phyloP scores from a whole-genome alignment of 1,140 invertebrate genomes.

The Drosophila gunungcola region DNA sequence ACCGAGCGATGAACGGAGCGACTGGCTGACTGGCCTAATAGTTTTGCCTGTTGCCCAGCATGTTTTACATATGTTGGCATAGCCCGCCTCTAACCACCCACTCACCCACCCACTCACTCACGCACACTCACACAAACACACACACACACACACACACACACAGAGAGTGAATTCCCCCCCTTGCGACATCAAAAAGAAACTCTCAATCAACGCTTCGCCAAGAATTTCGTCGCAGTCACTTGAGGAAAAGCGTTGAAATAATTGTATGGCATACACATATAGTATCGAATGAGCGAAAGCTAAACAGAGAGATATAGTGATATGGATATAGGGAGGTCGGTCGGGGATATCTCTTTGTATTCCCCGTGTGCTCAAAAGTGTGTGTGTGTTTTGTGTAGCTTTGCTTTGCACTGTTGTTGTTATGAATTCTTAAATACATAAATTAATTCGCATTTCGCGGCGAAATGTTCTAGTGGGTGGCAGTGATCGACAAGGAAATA shows the following conservation, averaged over 20 bases:
- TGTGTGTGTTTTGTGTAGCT: conserved; percentile 31
- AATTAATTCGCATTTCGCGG: conserved; percentile 69
- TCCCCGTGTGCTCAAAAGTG: conserved; percentile 5
- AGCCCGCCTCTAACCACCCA: neutral
- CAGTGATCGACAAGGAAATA: conserved; percentile 35
- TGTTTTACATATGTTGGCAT: conserved; percentile 55
- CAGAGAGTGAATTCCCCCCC: conserved; percentile 18
- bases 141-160: conserved; percentile 28
- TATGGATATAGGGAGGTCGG: conserved; percentile 3
- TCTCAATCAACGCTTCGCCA: conserved; percentile 78
- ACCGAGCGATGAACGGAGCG: conserved; percentile 27
- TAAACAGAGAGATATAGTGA: conserved; percentile 22
- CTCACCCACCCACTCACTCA: conserved; percentile 4
- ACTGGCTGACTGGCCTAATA: conserved; percentile 52
- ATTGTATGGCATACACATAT: conserved; percentile 27
- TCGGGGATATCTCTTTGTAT: conserved; percentile 5
- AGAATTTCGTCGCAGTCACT: conserved; percentile 73
- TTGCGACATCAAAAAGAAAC: conserved; percentile 69
- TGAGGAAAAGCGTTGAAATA: conserved; percentile 66
- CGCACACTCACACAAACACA: conserved; percentile 31
- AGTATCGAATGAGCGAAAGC: conserved; percentile 22
- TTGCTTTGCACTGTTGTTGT: conserved; percentile 26
- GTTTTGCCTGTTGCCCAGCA: conserved; percentile 59
- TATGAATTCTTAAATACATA: conserved; percentile 71
- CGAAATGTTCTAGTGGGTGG: conserved; percentile 16